phyloP scores from a whole-genome alignment of 2,797 vertebrate genomes.

The Cichlasoma orientale region DNA sequence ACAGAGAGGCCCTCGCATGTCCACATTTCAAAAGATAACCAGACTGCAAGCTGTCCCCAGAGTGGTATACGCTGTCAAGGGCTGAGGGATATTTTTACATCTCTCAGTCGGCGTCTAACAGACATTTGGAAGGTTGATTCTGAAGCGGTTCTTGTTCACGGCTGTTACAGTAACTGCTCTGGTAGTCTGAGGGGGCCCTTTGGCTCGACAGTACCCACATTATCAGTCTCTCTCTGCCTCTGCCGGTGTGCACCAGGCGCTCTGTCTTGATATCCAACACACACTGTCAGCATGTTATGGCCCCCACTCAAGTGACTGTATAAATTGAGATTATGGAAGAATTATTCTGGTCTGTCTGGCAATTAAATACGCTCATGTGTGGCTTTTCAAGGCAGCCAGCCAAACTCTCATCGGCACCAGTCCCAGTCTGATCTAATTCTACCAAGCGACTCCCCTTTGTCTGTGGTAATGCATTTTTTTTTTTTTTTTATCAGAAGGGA shows the following conservation, averaged over 20 bases:
- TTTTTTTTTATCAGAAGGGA: slow-evolving; percentile 81
- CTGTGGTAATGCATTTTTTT: slow-evolving; percentile 79
- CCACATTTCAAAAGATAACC: slow-evolving; percentile 72
- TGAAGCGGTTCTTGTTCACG: slow-evolving; percentile 64
- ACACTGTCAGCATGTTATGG: slow-evolving; percentile 72
- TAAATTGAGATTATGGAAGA: slow-evolving; percentile 84
- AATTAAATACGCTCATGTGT: slow-evolving; percentile 91
- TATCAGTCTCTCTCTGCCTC: slow-evolving; percentile 58
- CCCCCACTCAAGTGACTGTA: slow-evolving; percentile 72
- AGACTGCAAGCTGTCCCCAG: slow-evolving; percentile 61
- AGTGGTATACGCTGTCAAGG: slow-evolving; percentile 68
- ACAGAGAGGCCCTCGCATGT: slow-evolving; percentile 49
- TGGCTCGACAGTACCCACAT: slow-evolving; percentile 64
- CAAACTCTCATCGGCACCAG: slow-evolving; percentile 88
- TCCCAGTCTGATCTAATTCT: slow-evolving; percentile 86
- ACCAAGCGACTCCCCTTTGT: slow-evolving; percentile 82
- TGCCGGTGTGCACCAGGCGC: slow-evolving; percentile 57
- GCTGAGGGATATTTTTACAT: slow-evolving; percentile 61
- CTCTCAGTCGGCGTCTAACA: slow-evolving; percentile 49
- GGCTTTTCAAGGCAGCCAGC: slow-evolving; percentile 88
- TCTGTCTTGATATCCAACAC: slow-evolving; percentile 67
- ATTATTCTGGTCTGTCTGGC: slow-evolving; percentile 91
- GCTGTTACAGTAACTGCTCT: slow-evolving; percentile 57
- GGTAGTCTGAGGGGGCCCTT: slow-evolving; percentile 59
- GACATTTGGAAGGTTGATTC: slow-evolving; percentile 47